Evolutionary conservation across 53 echinoderm and acorn worm genomes (phyloP).

Genomic region (Holothuria scabra): DNA sequence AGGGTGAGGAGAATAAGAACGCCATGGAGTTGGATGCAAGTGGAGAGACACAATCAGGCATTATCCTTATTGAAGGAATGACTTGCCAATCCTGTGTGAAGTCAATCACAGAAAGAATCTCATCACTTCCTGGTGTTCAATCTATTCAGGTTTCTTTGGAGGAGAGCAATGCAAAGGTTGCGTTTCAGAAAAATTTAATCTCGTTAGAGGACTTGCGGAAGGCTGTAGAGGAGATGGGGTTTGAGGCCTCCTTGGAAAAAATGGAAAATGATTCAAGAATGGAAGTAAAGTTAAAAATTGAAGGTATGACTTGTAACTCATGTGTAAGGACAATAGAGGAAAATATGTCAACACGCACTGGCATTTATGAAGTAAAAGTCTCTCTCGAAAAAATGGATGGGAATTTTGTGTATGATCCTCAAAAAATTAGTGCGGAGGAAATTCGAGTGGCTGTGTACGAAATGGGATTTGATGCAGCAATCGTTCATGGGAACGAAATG

Average conservation of each 20-base stretch:
- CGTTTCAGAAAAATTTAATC: not conserved
- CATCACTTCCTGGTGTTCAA: slow-evolving; percentile 53
- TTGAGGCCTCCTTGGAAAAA: slow-evolving; percentile 26
- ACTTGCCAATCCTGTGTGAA: slow-evolving; percentile 87
- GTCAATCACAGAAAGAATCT: slow-evolving; percentile 66
- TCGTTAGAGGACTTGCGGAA: slow-evolving; percentile 13
- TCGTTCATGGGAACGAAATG: slow-evolving; percentile 21
- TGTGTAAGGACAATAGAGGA: slow-evolving; percentile 77
- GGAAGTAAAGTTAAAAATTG: slow-evolving; percentile 57
- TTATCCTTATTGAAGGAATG: slow-evolving; percentile 74
- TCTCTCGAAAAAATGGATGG: slow-evolving; percentile 67
- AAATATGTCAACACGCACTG: slow-evolving; percentile 44
- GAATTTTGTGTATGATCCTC: slow-evolving; percentile 37
- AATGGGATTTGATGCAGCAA: slow-evolving; percentile 83
- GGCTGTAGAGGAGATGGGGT: slow-evolving; percentile 38
- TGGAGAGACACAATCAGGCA: not conserved
- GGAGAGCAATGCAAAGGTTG: slow-evolving; percentile 46
- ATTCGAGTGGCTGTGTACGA: slow-evolving; percentile 76
- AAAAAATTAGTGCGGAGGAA: slow-evolving; percentile 58
- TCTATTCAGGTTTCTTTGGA: slow-evolving; percentile 68
- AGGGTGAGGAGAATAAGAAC: too few relatives aligned
- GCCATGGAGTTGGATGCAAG: not conserved
- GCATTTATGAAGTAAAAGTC: slow-evolving; percentile 56
- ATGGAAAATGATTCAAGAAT: not conserved
- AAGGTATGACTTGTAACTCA: slow-evolving; percentile 93